Evolutionary conservation across 2,888 invertebrate species (phyloP), one percentile per base, ranked within the genome.

Genomic region (Poecilobothrus nobilitatus): DNA sequence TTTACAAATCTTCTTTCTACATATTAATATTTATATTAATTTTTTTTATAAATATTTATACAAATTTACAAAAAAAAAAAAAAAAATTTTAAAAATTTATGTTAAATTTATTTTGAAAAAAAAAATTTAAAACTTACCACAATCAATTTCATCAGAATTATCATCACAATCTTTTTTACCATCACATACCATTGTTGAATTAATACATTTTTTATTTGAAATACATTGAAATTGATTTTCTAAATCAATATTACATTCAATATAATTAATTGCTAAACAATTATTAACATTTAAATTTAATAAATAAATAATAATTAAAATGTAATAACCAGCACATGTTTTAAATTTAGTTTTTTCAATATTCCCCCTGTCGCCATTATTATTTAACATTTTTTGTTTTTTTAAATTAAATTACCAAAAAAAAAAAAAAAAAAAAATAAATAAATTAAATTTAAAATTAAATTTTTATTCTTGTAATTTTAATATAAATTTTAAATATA

Each of bases 191-290:
- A 78, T 78, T 70, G 76, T 74, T 68, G 71, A 72, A 71, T 76
- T 73, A 73, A 82, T 79, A 74, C 81, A 81, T 67, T 74, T 76
- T 70, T 78, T 79, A 76, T 86, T 81, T 21, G 33, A 34, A 65
- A 34, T 18, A 37, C 65, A 65, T 37, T 65, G 33, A 65, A 65
- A 65, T 65, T 65, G n/a, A 37, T 37, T 9, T 37, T 37, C 37
- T 18, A 53, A 12, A 53, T 53, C 53, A n/a, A n/a, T 12, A 53
- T 53, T 53, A 12, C 18, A 53, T 53, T 53, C 53, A 53, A 53
- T 6, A 12, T 12, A 53, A 18, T 53, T 53, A 4, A n/a, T 53
- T 41, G 41, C 41, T 15, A 53, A 53, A 53, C 18, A 53, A 53
- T 41, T 41, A 41, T 41, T 15, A 41, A 9, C 27, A 27, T 27